Evolutionary conservation across 2,888 invertebrate species (phyloP).

Genomic region (Mythimna ferrago): DNA sequence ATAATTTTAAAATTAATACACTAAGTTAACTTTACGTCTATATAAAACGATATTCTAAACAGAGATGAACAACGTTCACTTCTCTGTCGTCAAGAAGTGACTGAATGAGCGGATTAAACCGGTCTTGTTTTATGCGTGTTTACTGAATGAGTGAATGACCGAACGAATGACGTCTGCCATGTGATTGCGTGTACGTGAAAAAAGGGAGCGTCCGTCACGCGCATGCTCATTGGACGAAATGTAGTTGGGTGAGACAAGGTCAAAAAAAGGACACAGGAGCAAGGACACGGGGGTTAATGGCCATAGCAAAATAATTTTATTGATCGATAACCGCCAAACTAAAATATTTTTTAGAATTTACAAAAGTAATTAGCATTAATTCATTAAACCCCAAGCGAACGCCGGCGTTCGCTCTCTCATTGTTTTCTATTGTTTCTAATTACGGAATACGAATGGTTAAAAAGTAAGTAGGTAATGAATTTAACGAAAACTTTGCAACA

Average conservation of each 20-base stretch:
- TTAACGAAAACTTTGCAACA: neutral
- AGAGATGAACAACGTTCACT: constrained; percentile 9
- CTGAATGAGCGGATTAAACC: constrained; percentile 50
- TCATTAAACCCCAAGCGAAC: no score
- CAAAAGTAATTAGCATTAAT: no score
- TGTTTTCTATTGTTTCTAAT: no score
- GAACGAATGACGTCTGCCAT: constrained; percentile 34
- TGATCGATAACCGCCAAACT: no score
- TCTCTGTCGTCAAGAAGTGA: constrained; percentile 30
- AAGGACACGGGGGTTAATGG: constrained; percentile 19
- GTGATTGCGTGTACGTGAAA: constrained; percentile 45
- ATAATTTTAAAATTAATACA: constrained; percentile 8
- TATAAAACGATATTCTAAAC: constrained; percentile 28
- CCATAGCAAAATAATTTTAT: no score
- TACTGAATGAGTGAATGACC: constrained; percentile 38
- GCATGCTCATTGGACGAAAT: constrained; percentile 38
- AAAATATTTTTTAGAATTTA: no score
- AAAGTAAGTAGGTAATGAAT: neutral
- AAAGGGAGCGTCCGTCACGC: constrained; percentile 41
- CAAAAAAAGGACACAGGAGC: constrained; percentile 26
- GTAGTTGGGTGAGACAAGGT: constrained; percentile 35
- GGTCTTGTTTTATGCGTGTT: constrained; percentile 40
- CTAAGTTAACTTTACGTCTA: constrained; percentile 30
- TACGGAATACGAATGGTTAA: no score
- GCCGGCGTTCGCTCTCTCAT: no score